Evolutionary conservation across 1,140 invertebrate species (phyloP).

Genomic region (Hyles vespertilio): DNA sequence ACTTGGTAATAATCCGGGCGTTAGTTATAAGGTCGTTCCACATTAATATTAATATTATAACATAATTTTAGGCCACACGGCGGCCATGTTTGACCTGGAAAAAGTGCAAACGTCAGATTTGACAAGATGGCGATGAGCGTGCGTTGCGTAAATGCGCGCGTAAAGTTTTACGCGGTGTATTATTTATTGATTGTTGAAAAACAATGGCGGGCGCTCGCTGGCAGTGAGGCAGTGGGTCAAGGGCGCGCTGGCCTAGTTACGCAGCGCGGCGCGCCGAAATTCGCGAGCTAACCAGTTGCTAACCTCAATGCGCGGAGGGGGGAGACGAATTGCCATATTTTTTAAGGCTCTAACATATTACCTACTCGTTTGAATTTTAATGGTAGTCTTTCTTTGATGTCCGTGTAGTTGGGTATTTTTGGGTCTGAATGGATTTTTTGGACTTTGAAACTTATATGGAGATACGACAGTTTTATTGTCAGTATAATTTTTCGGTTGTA

Average conservation of each 20-base stretch:
- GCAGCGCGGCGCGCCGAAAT: slow-evolving; percentile 64
- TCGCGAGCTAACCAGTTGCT: slow-evolving; percentile 64
- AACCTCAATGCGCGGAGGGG: slow-evolving; percentile 50
- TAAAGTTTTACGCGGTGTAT: slow-evolving; percentile 58
- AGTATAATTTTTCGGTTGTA: no score
- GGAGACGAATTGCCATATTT: slow-evolving; percentile 12
- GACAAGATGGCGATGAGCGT: slow-evolving; percentile 42
- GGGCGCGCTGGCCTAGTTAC: slow-evolving; percentile 65
- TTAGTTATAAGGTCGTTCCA: slow-evolving; percentile 41
- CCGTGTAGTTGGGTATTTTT: no score
- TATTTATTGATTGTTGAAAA: slow-evolving; percentile 75
- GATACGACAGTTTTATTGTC: no score
- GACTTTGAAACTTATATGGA: no score
- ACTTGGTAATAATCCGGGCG: slow-evolving; percentile 31
- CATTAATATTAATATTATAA: slow-evolving; percentile 35
- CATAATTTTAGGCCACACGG: slow-evolving; percentile 26
- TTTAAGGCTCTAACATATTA: slow-evolving; percentile 1
- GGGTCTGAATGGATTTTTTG: no score
- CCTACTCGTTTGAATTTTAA: no score
- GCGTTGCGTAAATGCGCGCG: slow-evolving; percentile 58
- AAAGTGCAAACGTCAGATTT: slow-evolving; percentile 29
- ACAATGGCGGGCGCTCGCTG: slow-evolving; percentile 65
- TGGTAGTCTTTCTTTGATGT: no score
- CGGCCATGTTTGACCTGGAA: slow-evolving; percentile 25
- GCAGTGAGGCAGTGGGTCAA: slow-evolving; percentile 72